Base-by-base conservation (phyloP, 1,140 invertebrate genomes). In the Sycophaga agraensis region DNA sequence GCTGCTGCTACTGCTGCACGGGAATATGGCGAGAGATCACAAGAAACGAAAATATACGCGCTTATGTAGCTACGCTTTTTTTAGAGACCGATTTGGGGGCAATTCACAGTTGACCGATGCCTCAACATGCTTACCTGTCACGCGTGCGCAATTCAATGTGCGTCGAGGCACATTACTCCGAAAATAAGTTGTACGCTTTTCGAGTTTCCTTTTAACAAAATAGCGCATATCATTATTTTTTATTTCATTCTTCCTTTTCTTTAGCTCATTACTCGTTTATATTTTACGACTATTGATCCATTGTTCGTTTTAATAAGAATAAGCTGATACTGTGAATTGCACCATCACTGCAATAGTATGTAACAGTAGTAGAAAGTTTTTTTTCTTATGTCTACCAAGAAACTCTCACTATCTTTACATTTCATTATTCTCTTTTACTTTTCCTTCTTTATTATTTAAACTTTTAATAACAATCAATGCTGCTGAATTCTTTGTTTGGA, bases 1-100 rank as follows among this genome's bases (percentile, higher is more conserved):
- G 34, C 45, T 22, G 28, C 31, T 21, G 42, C 42, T 35, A 28
- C 24, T 40, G 37, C 35, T 37, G 40, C 40, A 39, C 12, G 17
- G 39, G 31, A 59, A 59, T 24, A 59, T 59, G 57, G 57, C 57
- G 37, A 59, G 24, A 59, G 26, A 59, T 59, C 12, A 6, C 26
- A 14, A 34, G 35, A 31, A 59, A 59, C 48, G 45, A 50, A 59
- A 59, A 50, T 59, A 59, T 34, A 49, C 19, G 45, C 34, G 16
- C n/a, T n/a, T 34, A 26, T 40, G 21, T 37, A 50, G 16, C 45
- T 34, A n/a, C 21, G 17, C 43, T 28, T 56, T 45, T 45, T 31
- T 26, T 37, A 39, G 31, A 26, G 31, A 16, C 49, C 28, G 26
- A 57, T 57, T 57, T 46, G 8, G 22, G 0, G 28, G 8, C 46